phyloP scores from a whole-genome alignment of 2,888 invertebrate species.

The Agrotis segetum region DNA sequence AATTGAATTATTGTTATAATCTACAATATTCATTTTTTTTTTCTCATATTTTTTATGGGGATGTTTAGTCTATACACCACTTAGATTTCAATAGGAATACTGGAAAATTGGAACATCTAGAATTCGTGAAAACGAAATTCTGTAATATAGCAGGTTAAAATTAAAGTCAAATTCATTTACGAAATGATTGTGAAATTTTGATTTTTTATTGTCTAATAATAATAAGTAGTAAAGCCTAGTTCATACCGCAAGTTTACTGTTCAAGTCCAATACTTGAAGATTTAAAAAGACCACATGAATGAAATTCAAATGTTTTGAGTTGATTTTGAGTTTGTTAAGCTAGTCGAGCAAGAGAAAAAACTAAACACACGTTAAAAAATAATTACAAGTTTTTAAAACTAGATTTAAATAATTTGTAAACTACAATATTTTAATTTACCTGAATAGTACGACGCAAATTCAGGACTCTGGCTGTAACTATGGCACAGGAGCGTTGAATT shows the following conservation, averaged over 20 bases:
- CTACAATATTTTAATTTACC: slow-evolving; percentile 73
- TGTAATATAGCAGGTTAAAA: not conserved
- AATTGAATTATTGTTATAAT: not conserved
- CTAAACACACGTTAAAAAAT: not conserved
- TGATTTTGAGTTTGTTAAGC: not conserved
- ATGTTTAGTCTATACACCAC: no score
- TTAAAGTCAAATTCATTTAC: not conserved
- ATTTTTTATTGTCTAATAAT: no score
- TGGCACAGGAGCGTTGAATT: slow-evolving; percentile 84
- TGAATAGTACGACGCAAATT: slow-evolving; percentile 81
- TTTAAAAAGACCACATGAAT: no score
- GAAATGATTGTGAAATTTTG: no score
- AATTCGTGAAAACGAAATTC: not conserved
- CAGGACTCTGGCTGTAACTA: slow-evolving; percentile 82
- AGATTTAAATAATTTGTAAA: not conserved
- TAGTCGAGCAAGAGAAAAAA: not conserved
- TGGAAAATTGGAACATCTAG: not conserved
- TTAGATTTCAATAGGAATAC: not conserved
- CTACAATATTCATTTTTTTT: not conserved
- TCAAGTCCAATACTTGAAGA: no score
- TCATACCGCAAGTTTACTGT: no score
- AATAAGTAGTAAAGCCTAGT: no score
- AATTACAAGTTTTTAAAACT: not conserved
- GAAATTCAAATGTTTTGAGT: no score
- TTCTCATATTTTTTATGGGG: not conserved